A percentile compares a stretch with the other conserved stretches of the same genome.
Conservation (phyloP, 2,797 vertebrate species). For the Micropoecilia bifurca region DNA sequence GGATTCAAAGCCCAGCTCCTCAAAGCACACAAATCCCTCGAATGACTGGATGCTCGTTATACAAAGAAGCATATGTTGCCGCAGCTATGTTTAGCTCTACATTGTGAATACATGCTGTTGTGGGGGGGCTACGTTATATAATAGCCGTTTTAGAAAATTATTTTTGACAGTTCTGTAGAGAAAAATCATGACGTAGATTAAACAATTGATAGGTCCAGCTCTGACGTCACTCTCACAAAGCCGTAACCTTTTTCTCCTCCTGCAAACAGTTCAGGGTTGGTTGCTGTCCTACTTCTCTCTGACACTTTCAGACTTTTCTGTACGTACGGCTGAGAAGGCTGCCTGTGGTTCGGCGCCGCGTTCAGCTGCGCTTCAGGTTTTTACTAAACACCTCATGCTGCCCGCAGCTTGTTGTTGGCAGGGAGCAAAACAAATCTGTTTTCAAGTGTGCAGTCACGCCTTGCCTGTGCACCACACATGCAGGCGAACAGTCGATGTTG, state of each 20-base stretch:
- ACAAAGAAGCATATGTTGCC: conserved; percentile 13
- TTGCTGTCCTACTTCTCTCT: conserved; percentile 30
- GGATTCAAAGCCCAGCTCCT: not conserved
- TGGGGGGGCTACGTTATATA: conserved; percentile 11
- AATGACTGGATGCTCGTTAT: conserved; percentile 26
- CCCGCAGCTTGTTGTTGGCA: conserved; percentile 14
- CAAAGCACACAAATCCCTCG: conserved; percentile 1
- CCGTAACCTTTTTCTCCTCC: conserved; percentile 43
- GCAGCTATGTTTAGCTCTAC: conserved; percentile 19
- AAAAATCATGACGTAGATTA: not conserved
- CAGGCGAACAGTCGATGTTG: not conserved
- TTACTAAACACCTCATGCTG: conserved; percentile 1
- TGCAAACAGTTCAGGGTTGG: not conserved
- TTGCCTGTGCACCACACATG: not conserved
- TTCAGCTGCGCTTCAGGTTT: conserved; percentile 25
- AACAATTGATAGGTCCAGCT: not conserved
- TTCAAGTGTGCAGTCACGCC: conserved; percentile 22
- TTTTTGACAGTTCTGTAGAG: not conserved
- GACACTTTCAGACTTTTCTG: conserved; percentile 23
- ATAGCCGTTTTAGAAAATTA: conserved; percentile 3
- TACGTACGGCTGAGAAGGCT: conserved; percentile 13
- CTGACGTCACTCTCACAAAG: conserved; percentile 10
- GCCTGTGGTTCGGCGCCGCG: conserved; percentile 50
- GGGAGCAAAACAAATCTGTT: conserved; percentile 36
- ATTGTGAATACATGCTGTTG: conserved; percentile 4